These are phyloP conservation scores for Tetranychus piercei DNA, from an alignment of 2,888 invertebrate species.

Conservation along the genomic window DNA sequence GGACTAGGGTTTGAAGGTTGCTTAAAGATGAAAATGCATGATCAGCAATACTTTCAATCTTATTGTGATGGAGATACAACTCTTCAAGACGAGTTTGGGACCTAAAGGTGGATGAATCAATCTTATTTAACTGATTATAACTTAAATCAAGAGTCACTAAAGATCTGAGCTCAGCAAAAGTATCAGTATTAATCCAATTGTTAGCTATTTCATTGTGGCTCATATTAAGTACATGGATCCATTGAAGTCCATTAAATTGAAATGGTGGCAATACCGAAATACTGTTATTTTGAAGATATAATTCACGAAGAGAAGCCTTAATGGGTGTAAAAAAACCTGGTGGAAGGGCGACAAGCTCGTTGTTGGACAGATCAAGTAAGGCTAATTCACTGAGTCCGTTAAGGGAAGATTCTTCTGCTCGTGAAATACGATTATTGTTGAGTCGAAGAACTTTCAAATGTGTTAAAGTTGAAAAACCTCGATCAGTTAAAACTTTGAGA, in stretches of 20 bases:
- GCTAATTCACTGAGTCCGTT: constrained; percentile 41
- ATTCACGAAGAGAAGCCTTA: constrained; percentile 56
- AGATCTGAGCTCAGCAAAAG: constrained; percentile 68
- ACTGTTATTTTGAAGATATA: constrained; percentile 76
- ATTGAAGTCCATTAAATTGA: constrained; percentile 52
- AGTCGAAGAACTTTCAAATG: constrained; percentile 67
- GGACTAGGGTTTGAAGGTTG: constrained; percentile 66
- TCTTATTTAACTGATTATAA: constrained; percentile 56
- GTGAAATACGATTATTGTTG: constrained; percentile 59
- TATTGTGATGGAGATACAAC: constrained; percentile 64
- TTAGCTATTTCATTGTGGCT: constrained; percentile 62
- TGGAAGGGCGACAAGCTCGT: constrained; percentile 44
- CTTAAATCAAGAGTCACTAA: constrained; percentile 67
- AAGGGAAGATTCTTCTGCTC: constrained; percentile 28
- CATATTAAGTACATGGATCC: constrained; percentile 68
- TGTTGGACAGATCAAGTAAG: constrained; percentile 51
- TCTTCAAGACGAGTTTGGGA: constrained; percentile 68
- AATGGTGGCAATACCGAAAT: constrained; percentile 69
- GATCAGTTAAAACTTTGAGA: constrained; percentile 55
- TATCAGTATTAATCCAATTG: constrained; percentile 68
- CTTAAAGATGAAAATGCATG: constrained; percentile 78
- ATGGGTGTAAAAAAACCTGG: constrained; percentile 51
- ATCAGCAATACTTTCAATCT: constrained; percentile 60
- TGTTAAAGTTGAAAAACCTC: constrained; percentile 53
- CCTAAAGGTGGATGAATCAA: constrained; percentile 64